Conservation (phyloP, 2,888 invertebrate species). For the Agrotis exclamationis region DNA sequence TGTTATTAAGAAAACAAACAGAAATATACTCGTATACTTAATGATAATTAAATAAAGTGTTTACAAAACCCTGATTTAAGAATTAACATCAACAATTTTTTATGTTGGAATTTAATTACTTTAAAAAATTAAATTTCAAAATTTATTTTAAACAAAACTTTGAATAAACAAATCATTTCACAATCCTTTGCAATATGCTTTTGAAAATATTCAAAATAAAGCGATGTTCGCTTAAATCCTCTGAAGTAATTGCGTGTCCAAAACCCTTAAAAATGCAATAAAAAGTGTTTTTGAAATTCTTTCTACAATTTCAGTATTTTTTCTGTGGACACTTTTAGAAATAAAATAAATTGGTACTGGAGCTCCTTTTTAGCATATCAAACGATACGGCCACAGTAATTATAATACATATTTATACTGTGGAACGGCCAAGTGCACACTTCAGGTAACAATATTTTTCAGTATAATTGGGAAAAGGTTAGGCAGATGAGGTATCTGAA, state of each 20-base stretch:
- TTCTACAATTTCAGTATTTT: not conserved
- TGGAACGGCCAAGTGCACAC: not conserved
- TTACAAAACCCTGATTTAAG: too few species aligned
- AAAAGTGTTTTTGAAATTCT: not conserved
- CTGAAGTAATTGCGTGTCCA: not conserved
- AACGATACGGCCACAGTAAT: too few species aligned
- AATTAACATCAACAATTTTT: too few species aligned
- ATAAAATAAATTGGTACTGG: conserved; percentile 16
- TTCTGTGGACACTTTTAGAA: not conserved
- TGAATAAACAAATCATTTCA: not conserved
- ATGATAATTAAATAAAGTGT: too few species aligned
- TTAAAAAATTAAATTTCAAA: not conserved
- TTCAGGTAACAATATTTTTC: conserved; percentile 19
- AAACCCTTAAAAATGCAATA: conserved; percentile 12
- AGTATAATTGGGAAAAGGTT: not conserved
- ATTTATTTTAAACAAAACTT: not conserved
- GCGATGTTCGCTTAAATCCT: not conserved
- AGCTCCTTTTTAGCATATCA: conserved; percentile 2
- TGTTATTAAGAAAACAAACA: too few species aligned
- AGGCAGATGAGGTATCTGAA: not conserved
- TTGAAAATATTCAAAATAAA: not conserved
- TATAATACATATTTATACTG: too few species aligned
- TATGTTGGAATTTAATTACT: not conserved
- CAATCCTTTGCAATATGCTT: not conserved
- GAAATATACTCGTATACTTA: too few species aligned